Conservation (phyloP, 2,113 vertebrate genomes). For the Nanorana parkeri region DNA sequence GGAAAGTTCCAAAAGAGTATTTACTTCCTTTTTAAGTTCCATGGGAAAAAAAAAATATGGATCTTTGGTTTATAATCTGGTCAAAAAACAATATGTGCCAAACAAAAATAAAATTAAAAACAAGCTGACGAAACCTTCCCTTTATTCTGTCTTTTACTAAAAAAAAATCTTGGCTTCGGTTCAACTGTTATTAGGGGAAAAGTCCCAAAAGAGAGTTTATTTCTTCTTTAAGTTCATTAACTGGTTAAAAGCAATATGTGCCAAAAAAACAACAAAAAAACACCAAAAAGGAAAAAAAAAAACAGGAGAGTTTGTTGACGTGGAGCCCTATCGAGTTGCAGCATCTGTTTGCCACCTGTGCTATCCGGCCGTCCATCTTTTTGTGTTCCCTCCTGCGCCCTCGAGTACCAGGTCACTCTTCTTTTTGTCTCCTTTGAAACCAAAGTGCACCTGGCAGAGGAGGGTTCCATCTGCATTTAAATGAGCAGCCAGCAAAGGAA, state of each 20-base stretch:
- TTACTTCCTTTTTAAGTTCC: too few relatives aligned
- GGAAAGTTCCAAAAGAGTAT: too few relatives aligned
- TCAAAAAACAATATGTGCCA: too few relatives aligned
- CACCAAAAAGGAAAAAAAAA: too few relatives aligned
- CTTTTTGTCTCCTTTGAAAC: not conserved
- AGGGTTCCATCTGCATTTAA: not conserved
- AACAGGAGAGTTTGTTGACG: not conserved
- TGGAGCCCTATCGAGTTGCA: not conserved
- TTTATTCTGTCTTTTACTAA: too few relatives aligned
- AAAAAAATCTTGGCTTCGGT: too few relatives aligned
- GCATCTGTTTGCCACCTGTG: conserved; percentile 29
- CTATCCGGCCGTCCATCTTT: not conserved
- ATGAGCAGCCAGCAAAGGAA: not conserved
- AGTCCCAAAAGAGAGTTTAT: too few relatives aligned
- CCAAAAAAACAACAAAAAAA: not conserved
- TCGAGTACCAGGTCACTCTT: not conserved
- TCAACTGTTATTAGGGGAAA: too few relatives aligned
- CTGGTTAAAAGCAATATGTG: not conserved
- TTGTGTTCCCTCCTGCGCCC: not conserved
- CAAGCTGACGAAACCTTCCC: too few relatives aligned
- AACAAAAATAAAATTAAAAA: too few relatives aligned
- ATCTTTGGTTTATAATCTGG: too few relatives aligned
- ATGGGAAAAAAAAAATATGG: too few relatives aligned
- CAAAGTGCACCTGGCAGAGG: conserved; percentile 11
- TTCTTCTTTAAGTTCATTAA: not conserved